Conservation (phyloP, 2,113 vertebrate genomes). For the Silurus asotus region DNA sequence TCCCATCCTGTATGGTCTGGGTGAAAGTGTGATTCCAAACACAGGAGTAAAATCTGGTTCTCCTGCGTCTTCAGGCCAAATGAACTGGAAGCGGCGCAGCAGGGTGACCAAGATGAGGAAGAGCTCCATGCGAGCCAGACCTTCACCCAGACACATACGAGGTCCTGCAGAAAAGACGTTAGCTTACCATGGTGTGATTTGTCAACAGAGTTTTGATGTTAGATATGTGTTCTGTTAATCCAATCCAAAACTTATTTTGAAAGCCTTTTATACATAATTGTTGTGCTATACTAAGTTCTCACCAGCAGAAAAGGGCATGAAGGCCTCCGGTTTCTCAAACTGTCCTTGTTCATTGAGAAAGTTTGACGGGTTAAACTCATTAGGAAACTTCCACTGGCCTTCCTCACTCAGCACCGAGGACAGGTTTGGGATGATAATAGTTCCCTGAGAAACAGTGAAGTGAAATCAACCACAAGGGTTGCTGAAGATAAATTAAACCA, state of each 20-base stretch:
- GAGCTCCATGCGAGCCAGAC: conserved; percentile 29
- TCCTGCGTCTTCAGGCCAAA: conserved; percentile 51
- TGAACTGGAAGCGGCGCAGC: conserved; percentile 51
- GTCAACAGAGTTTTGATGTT: not conserved
- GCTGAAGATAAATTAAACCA: too few species aligned
- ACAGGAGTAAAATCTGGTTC: conserved; percentile 50
- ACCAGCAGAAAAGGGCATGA: conserved; percentile 83
- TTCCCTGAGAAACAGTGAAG: conserved; percentile 66
- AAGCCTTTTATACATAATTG: not conserved
- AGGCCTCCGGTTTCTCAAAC: conserved; percentile 77
- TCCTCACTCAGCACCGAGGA: conserved; percentile 77
- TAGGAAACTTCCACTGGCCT: conserved; percentile 74
- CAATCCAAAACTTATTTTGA: not conserved
- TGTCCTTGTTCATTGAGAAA: conserved; percentile 73
- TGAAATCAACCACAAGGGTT: not conserved
- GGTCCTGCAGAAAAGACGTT: not conserved
- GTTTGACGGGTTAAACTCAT: conserved; percentile 73
- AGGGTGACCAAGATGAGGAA: conserved; percentile 40
- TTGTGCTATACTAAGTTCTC: not conserved
- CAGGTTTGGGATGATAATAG: conserved; percentile 69
- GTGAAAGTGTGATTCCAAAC: conserved; percentile 43
- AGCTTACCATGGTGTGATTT: not conserved
- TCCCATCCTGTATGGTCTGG: conserved; percentile 50
- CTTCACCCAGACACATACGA: conserved; percentile 26
- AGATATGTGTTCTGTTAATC: not conserved